These are phyloP conservation scores for Blastobasis adustella DNA, from an alignment of 2,888 invertebrate species.

Conservation along the genomic window DNA sequence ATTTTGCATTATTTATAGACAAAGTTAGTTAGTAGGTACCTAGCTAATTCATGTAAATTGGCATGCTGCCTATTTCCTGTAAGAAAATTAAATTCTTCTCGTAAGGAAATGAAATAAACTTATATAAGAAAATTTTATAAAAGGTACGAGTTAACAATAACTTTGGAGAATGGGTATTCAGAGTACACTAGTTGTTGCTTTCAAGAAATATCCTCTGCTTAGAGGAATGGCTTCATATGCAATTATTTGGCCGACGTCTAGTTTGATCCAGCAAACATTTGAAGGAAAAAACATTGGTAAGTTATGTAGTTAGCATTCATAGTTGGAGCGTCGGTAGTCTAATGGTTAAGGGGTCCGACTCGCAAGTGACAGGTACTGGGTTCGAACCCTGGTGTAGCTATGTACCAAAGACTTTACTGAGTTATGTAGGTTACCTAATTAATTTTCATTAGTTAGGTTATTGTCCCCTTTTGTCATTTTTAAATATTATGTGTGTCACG, in stretches of 20 bases:
- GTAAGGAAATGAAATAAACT: too few species aligned
- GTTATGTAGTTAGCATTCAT: slow-evolving; percentile 16
- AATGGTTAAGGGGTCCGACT: not conserved
- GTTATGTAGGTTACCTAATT: not conserved
- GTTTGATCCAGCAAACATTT: slow-evolving; percentile 81
- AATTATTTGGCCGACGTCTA: slow-evolving; percentile 83
- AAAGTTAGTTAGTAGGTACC: too few species aligned
- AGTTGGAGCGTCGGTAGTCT: not conserved
- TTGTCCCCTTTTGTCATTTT: not conserved
- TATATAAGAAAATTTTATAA: too few species aligned
- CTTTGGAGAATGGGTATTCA: slow-evolving; percentile 35
- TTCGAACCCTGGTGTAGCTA: not conserved
- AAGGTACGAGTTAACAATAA: slow-evolving; percentile 3
- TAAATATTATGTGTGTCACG: too few species aligned
- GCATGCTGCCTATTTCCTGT: too few species aligned
- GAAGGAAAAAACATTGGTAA: slow-evolving; percentile 78
- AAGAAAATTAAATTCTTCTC: too few species aligned
- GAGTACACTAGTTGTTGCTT: slow-evolving; percentile 42
- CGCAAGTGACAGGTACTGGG: not conserved
- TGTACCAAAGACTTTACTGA: not conserved
- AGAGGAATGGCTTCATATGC: slow-evolving; percentile 82
- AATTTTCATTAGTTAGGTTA: not conserved
- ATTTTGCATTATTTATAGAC: too few species aligned
- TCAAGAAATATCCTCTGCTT: slow-evolving; percentile 58
- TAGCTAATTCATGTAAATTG: too few species aligned